phyloP scores from a whole-genome alignment of 1,140 invertebrate species.

The Temnothorax longispinosus region DNA sequence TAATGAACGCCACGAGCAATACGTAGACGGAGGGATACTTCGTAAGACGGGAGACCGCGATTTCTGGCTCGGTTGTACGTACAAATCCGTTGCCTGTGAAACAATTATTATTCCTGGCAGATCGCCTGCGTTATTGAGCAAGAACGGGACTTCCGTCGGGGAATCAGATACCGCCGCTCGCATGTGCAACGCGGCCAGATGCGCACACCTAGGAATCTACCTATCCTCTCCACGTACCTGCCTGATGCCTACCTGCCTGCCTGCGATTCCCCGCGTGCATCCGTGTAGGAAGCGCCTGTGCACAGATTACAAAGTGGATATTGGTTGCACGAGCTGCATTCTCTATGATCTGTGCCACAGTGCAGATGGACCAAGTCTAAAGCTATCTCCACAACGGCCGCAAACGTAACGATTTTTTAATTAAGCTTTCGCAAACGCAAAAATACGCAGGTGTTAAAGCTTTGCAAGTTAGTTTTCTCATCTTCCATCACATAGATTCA shows the following conservation, averaged over 20 bases:
- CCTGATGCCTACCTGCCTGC: constrained; percentile 23
- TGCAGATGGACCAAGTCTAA: constrained; percentile 52
- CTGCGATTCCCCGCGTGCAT: constrained; percentile 62
- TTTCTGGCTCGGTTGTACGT: constrained; percentile 34
- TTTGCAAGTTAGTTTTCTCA: neutral
- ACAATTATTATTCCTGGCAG: constrained; percentile 74
- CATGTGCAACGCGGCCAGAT: constrained; percentile 64
- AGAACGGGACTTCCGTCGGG: constrained; percentile 79
- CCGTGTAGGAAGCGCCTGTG: constrained; percentile 60
- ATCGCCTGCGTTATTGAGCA: constrained; percentile 79
- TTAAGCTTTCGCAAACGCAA: neutral
- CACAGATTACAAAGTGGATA: constrained; percentile 72
- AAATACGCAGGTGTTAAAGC: neutral
- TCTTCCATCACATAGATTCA: neutral
- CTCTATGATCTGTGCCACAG: constrained; percentile 59
- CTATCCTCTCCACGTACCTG: constrained; percentile 33
- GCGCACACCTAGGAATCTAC: constrained; percentile 61
- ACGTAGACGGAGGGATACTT: neutral
- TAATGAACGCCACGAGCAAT: neutral
- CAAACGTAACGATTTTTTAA: neutral
- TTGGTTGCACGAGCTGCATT: constrained; percentile 48
- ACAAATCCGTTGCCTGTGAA: constrained; percentile 33
- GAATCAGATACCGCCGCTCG: constrained; percentile 74
- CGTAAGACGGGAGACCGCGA: neutral
- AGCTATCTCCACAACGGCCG: constrained; percentile 1